phyloP scores from a whole-genome alignment of 1,140 invertebrate species.

The Saccostrea cuccullata region DNA sequence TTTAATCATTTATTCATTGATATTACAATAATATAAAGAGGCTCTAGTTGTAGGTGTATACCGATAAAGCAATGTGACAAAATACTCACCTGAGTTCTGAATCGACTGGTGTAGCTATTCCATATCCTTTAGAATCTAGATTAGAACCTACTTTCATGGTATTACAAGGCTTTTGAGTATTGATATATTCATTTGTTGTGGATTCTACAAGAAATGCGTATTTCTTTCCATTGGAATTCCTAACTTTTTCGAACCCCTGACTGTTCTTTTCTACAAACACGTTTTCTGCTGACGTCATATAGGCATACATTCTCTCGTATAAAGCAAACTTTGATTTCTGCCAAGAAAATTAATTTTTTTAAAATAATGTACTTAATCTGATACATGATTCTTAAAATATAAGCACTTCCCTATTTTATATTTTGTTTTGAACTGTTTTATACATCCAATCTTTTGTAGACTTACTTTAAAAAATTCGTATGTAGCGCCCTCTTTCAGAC shows the following conservation, averaged over 20 bases:
- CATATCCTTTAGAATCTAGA: constrained; percentile 95
- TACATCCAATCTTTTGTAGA: not conserved
- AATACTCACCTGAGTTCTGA: constrained; percentile 89
- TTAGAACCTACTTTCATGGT: constrained; percentile 95
- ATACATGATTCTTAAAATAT: too few species aligned
- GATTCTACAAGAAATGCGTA: constrained; percentile 96
- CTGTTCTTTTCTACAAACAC: constrained; percentile 71
- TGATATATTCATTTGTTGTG: constrained; percentile 97
- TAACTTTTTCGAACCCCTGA: constrained; percentile 71
- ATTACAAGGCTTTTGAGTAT: constrained; percentile 94
- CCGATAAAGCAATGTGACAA: not conserved
- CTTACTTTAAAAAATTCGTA: constrained; percentile 75
- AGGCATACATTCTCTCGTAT: constrained; percentile 97
- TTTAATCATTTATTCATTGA: too few species aligned
- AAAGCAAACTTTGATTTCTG: constrained; percentile 93
- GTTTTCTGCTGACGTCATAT: constrained; percentile 84
- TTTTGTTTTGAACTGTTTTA: not conserved
- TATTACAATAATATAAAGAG: not conserved
- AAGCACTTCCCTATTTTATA: not conserved
- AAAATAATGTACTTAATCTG: too few species aligned
- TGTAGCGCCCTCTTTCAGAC: constrained; percentile 71
- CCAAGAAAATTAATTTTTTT: constrained; percentile 60
- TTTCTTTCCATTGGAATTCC: constrained; percentile 82
- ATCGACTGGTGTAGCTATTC: constrained; percentile 93
- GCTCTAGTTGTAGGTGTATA: not conserved